Conservation (phyloP, 2,797 vertebrate species). For the Sebastes oblongus region DNA sequence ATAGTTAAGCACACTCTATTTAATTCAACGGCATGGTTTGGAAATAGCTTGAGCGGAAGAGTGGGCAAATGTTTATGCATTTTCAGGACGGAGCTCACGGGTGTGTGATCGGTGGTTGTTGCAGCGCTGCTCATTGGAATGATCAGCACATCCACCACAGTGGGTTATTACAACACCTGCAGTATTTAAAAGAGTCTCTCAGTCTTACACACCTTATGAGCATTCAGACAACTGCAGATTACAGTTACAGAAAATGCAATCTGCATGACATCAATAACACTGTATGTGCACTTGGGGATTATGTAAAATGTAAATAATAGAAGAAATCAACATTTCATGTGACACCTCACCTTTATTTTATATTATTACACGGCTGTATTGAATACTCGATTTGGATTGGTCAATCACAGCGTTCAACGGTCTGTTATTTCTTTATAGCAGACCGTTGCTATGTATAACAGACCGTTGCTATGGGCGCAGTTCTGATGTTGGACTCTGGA, state of each 20-base stretch:
- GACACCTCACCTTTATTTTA: rapidly evolving
- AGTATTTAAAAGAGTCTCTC: background rate
- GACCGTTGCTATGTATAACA: no score
- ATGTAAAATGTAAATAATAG: background rate
- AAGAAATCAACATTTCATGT: background rate
- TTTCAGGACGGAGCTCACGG: slow-evolving; percentile 9
- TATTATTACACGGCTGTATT: background rate
- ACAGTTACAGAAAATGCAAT: background rate
- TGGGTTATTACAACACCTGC: background rate
- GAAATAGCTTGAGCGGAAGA: slow-evolving; percentile 42
- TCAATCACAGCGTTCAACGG: no score
- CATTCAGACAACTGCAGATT: background rate
- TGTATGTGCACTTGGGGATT: background rate
- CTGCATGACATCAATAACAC: background rate
- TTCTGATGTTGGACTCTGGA: no score
- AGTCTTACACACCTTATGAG: background rate
- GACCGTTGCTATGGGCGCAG: no score
- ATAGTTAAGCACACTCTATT: slow-evolving; percentile 43
- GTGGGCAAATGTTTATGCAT: slow-evolving; percentile 36
- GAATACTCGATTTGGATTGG: no score
- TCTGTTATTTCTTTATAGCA: no score
- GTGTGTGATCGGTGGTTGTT: background rate
- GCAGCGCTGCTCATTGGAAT: background rate
- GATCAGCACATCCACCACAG: background rate
- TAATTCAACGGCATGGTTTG: slow-evolving; percentile 36